Conservation (phyloP, 2,888 invertebrate species). For the Hemicrepidius hirtus region DNA sequence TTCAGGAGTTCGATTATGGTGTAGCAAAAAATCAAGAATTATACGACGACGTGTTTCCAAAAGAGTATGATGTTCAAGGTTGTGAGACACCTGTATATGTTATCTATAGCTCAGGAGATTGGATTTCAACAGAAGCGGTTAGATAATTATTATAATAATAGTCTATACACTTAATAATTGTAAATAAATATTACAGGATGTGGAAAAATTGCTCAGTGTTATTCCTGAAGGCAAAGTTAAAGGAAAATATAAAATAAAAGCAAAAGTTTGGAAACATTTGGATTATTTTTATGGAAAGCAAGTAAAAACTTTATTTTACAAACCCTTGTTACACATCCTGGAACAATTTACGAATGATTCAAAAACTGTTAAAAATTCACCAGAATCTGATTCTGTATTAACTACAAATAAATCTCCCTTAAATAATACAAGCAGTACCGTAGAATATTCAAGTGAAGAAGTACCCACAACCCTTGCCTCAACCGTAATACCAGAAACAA, state of each 20-base stretch:
- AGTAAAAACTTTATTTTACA: neutral
- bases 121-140: constrained; percentile 4
- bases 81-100: neutral
- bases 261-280: neutral
- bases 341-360: neutral
- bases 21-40: neutral
- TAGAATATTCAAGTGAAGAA: too few species aligned
- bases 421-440: too few species aligned
- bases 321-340: neutral
- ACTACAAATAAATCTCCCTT: too few species aligned
- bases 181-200: neutral
- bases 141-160: neutral
- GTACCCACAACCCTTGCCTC: too few species aligned
- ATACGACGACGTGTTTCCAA: constrained; percentile 13
- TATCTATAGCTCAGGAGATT: neutral
- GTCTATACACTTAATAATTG: too few species aligned
- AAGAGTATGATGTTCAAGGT: constrained; percentile 3
- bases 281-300: constrained; percentile 17
- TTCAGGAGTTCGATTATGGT: constrained; percentile 20
- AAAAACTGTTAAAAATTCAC: too few species aligned
- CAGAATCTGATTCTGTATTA: too few species aligned
- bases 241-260: constrained; percentile 1
- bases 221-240: neutral
- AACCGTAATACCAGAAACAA: too few species aligned
- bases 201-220: neutral